Base-by-base conservation (phyloP, 2,888 invertebrate genomes). In the Clusia tigrina region DNA sequence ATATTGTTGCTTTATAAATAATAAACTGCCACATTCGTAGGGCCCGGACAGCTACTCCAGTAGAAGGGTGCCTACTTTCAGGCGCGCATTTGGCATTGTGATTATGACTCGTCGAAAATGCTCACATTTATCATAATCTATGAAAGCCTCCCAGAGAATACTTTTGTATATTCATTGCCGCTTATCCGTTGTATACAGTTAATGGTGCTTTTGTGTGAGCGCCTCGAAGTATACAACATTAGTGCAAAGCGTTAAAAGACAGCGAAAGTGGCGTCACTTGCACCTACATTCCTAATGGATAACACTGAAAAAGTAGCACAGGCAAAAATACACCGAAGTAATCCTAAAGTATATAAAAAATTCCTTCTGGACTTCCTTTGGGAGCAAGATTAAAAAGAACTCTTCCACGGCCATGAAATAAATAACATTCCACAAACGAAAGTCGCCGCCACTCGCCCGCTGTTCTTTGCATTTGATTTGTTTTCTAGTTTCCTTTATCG, bases 381-480 rank as follows among this genome's bases (percentile, higher is more conserved):
- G 32, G 32, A 32, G 32, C 6, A 32, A 6, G 6, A 12, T 32
- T 6, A 12, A 32, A 32, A 32, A 12, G 6, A 32, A 32, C 32
- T 6, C 32, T 12, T 32, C 42, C 42, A 12, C 42, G n/a, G 42
- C 9, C 15, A 10, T 42, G n/a, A 42, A 42, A 42, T 42, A 42
- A 32, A n/a, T 42, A 42, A 3, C 9, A n/a, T 42, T 42, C 42
- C 9, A 42, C 42, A 42, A 42, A 17, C 42, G 9, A 42, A 42
- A 42, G 42, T 17, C 42, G 42, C 6, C 42, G 3, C 6, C 32
- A 32, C n/a, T n/a, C n/a, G 42, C 9, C 42, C n/a, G 42, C n/a
- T 42, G n/a, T 42, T 17, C 42, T 42, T 42, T 42, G 42, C 42
- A 42, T 42, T n/a, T 42, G 42, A 42, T 42, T 42, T 42, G 42